Percentiles rank a stretch among this genome's conserved stretches.
Evolutionary conservation across 2,113 vertebrate species (phyloP).

Genomic region (Solenodon paradoxus): DNA sequence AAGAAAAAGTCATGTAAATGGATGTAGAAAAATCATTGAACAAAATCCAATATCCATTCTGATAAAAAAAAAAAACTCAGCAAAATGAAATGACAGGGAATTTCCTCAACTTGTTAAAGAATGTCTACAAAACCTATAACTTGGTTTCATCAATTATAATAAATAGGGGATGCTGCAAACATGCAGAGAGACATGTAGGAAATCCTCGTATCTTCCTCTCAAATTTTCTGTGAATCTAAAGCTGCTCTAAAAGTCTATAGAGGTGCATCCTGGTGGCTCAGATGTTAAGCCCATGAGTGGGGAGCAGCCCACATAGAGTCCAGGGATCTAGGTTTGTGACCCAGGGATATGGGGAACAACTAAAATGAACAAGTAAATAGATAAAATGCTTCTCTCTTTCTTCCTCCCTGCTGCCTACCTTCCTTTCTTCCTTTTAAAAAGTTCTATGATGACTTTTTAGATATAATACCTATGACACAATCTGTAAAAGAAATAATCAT

Average conservation of each 20-base stretch:
- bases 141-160: background rate
- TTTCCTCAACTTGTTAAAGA: background rate
- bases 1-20: background rate
- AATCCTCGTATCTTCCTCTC: background rate
- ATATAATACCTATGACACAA: background rate
- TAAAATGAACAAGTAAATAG: no score
- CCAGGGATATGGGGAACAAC: no score
- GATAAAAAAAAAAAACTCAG: conserved; percentile 19
- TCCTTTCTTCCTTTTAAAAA: no score
- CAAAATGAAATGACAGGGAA: background rate
- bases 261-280: no score
- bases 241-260: background rate
- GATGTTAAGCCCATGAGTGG: no score
- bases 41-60: background rate
- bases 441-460: background rate
- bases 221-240: conserved; percentile 4
- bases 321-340: no score
- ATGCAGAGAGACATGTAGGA: background rate
- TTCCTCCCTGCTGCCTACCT: no score
- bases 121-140: background rate
- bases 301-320: no score
- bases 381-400: no score
- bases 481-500: background rate
- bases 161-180: background rate
- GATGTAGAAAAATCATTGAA: background rate